phyloP scores from a whole-genome alignment of 2,113 vertebrate species.

The Eptatretus burgeri region DNA sequence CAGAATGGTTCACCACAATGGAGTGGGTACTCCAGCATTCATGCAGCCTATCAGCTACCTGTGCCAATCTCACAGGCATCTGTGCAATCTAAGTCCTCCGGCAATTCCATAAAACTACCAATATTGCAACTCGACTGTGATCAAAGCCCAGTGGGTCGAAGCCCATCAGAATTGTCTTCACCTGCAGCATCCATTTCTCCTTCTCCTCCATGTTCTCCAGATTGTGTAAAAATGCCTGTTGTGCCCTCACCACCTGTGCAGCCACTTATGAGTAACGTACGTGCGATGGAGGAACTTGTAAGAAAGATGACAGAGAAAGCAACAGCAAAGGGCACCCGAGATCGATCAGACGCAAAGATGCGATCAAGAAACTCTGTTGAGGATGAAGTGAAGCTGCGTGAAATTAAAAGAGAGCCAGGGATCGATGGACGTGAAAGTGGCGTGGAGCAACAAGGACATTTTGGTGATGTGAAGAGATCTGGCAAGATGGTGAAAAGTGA shows the following conservation, averaged over 20 bases:
- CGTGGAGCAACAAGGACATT: too few relatives aligned
- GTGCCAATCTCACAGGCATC: neutral
- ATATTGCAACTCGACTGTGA: too few relatives aligned
- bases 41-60: constrained; percentile 86
- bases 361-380: too few relatives aligned
- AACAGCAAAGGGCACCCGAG: too few relatives aligned
- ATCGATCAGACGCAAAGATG: too few relatives aligned
- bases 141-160: neutral
- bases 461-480: too few relatives aligned
- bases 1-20: constrained; percentile 92
- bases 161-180: neutral
- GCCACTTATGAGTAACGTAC: constrained; percentile 75
- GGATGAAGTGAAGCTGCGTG: too few relatives aligned
- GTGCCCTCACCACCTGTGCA: constrained; percentile 52
- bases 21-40: constrained; percentile 94
- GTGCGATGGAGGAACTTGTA: constrained; percentile 88
- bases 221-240: constrained; percentile 28
- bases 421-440: too few relatives aligned
- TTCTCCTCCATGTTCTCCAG: neutral
- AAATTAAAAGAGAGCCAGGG: too few relatives aligned
- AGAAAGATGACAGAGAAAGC: constrained; percentile 95
- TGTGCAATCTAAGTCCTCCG: neutral
- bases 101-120: neutral
- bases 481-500: too few relatives aligned
- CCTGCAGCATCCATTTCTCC: neutral